These are phyloP conservation scores for Strigops habroptila DNA, from an alignment of 2,113 vertebrate species.

Conservation along the genomic window DNA sequence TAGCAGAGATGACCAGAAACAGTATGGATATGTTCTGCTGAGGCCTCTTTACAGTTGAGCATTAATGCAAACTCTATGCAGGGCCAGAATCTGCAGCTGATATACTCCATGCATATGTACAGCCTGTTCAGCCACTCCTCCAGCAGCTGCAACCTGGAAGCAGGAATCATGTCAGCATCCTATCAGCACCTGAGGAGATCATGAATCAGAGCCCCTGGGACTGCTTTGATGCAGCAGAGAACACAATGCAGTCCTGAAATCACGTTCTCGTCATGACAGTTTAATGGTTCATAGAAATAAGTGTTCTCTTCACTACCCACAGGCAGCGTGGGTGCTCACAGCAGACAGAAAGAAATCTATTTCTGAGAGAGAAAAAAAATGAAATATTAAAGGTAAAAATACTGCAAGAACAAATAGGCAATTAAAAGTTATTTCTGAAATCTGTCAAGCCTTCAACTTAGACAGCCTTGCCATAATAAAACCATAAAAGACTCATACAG, in stretches of 20 bases:
- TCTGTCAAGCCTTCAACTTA: background rate
- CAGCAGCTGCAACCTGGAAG: background rate
- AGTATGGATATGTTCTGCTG: background rate
- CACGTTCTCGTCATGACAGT: background rate
- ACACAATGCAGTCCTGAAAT: background rate
- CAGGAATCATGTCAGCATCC: background rate
- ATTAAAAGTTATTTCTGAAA: conserved; percentile 28
- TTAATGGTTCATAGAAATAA: conserved; percentile 27
- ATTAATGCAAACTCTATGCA: fast-evolving
- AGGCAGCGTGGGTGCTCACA: background rate
- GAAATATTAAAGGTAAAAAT: conserved; percentile 1
- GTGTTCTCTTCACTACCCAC: background rate
- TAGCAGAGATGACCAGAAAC: background rate
- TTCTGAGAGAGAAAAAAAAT: background rate
- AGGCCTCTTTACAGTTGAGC: background rate
- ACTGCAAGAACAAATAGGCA: background rate
- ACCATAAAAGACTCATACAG: background rate
- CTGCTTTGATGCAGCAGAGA: background rate
- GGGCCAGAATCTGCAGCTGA: background rate
- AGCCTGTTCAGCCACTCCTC: background rate
- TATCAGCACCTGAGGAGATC: background rate
- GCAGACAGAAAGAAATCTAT: conserved; percentile 14
- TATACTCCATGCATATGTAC: background rate
- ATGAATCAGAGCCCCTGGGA: background rate
- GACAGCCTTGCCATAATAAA: background rate